Percentiles rank a stretch among this genome's conserved stretches.
phyloP scores from a whole-genome alignment of 2,113 vertebrate genomes.

The Abramis brama region DNA sequence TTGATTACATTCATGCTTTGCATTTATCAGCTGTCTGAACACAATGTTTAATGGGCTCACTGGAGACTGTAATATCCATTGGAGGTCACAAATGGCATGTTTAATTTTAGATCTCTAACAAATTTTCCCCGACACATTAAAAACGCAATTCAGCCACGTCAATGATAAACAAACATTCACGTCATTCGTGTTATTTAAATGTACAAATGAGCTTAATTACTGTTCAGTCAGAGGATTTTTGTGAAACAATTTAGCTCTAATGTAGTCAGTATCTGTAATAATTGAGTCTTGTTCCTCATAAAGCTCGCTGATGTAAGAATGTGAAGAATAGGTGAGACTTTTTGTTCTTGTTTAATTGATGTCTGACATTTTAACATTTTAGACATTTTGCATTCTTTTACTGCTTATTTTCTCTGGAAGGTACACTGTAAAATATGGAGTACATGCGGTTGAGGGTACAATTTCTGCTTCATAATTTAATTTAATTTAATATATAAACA shows the following conservation, averaged over 20 bases:
- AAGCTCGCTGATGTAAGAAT: background rate
- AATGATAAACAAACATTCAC: background rate
- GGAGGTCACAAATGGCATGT: conserved; percentile 16
- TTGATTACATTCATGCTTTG: conserved; percentile 6
- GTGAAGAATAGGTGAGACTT: background rate
- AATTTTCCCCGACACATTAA: background rate
- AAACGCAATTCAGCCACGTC: background rate
- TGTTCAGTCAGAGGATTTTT: background rate
- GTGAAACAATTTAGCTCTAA: background rate
- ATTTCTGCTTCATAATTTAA: too few species aligned
- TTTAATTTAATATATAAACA: too few species aligned
- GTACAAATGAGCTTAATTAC: background rate
- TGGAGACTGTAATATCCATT: conserved; percentile 22
- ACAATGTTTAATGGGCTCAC: background rate
- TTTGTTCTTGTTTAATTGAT: background rate
- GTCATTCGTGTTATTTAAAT: background rate
- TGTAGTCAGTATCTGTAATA: background rate
- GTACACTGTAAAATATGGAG: background rate
- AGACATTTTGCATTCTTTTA: background rate
- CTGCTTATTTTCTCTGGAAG: background rate
- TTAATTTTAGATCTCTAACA: conserved; percentile 4
- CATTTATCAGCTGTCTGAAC: conserved; percentile 21
- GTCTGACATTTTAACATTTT: background rate
- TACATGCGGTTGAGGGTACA: background rate
- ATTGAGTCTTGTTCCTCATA: background rate